Conservation (phyloP, 2,888 invertebrate genomes). For the Helobdella robusta region DNA sequence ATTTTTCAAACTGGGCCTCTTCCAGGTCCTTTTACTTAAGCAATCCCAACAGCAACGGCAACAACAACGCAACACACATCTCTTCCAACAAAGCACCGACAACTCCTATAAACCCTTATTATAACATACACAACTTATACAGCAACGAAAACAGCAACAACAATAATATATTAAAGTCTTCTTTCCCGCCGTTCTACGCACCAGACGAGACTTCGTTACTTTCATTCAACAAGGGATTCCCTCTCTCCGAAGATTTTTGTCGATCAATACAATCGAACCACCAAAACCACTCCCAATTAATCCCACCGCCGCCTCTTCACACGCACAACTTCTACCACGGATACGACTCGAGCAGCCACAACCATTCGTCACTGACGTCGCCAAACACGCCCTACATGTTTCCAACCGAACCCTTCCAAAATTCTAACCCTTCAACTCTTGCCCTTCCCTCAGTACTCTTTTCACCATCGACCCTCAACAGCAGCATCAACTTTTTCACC, state of each 20-base stretch:
- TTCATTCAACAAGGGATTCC: conserved; percentile 4
- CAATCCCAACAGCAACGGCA: no score
- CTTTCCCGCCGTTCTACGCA: not conserved
- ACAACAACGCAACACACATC: no score
- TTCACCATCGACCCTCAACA: conserved; percentile 2
- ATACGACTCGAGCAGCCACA: not conserved
- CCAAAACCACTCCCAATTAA: no score
- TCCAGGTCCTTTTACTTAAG: no score
- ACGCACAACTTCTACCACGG: not conserved
- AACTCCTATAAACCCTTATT: no score
- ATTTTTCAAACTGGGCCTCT: no score
- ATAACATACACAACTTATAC: no score
- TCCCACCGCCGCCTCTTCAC: no score
- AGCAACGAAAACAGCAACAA: no score
- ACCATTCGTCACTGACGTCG: conserved; percentile 1
- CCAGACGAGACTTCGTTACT: conserved; percentile 9
- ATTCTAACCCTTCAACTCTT: not conserved
- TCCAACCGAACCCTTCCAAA: conserved; percentile 12
- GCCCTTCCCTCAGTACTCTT: conserved; percentile 3
- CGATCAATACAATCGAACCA: conserved; percentile 8
- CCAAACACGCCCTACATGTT: conserved; percentile 13
- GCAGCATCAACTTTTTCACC: not conserved
- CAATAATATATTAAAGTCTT: conserved; percentile 9
- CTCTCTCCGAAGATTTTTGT: conserved; percentile 9
- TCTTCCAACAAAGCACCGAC: no score